Base-by-base conservation (phyloP, 2,888 invertebrate species). In the Pterobdella sp. region DNA sequence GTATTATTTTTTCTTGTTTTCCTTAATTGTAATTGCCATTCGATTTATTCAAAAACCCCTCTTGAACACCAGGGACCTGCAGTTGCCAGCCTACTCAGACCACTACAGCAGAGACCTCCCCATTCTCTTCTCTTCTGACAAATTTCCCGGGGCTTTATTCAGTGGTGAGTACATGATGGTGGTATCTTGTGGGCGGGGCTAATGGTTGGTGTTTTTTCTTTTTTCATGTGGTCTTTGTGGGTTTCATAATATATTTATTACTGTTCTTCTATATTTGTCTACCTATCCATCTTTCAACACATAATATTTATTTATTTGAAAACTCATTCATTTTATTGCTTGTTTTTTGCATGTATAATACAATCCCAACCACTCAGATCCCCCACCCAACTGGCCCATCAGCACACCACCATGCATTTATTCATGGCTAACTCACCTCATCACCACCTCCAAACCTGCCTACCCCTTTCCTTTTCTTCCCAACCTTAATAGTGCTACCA, bases 81-180 rank as follows among this genome's bases (percentile, higher is more conserved):
- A 76, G 69, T 64, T 76, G 73, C 85, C 87, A 0, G 84, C 87
- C 35, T 94, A 91, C 79, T 86, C 88, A 0, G 87, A 90, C 77
- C 90, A 92, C 82, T 95, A 95, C 81, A 90, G 91, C 86, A 84
- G 90, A 76, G 94, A 94, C 84, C 92, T 89, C 80, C 93, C 94
- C 0, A 82, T 85, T 1, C 84, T 88, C 14, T 88, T 88, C 71
- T 3, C 36, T 26, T 36, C 35, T 52, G 2, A 32, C 60, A 7
- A 4, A 4, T n/a, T 14, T n/a, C 7, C 42, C 10, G 18, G 42
- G 7, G 10, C 42, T 18, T 18, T 42, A 18, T 42, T 42, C 18
- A 18, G 10, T 42, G 42, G 42, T 42, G 10, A 14, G 42, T 42
- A 18, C 42, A 7, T 42, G 10, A 42, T 42, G 42, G n/a, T n/a